phyloP scores from a whole-genome alignment of 2,113 vertebrate species.

The Rhynchomys soricoides region DNA sequence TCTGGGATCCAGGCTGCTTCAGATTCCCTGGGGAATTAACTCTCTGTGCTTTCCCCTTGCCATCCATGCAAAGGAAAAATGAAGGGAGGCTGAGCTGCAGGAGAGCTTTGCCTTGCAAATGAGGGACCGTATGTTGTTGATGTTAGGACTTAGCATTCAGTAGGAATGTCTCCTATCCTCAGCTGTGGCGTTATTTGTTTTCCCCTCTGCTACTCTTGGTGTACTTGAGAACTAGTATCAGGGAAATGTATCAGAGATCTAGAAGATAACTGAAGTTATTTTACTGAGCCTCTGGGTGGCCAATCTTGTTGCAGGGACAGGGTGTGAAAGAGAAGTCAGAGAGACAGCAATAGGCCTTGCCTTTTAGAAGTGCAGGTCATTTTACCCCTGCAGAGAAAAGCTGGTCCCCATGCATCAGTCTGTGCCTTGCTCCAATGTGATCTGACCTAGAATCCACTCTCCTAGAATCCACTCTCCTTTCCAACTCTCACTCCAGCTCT shows the following conservation, averaged over 20 bases:
- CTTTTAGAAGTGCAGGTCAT: neutral
- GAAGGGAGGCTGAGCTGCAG: neutral
- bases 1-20: neutral
- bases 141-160: neutral
- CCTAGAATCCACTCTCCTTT: neutral
- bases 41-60: neutral
- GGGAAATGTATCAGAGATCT: neutral
- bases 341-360: neutral
- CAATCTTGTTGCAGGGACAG: neutral
- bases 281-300: neutral
- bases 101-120: slow-evolving; percentile 3
- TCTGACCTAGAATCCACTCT: neutral
- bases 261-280: neutral
- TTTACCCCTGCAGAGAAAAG: neutral
- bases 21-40: neutral
- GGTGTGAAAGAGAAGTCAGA: neutral
- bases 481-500: neutral
- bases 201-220: neutral
- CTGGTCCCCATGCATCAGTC: fast-evolving
- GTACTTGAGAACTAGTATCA: neutral
- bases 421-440: neutral
- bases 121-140: neutral
- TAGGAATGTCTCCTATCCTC: neutral
- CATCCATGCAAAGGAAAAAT: neutral
- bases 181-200: too few relatives aligned